These are phyloP conservation scores for Enteromius afrohamiltoni DNA, from an alignment of 2,797 vertebrate species.

Conservation along the genomic window DNA sequence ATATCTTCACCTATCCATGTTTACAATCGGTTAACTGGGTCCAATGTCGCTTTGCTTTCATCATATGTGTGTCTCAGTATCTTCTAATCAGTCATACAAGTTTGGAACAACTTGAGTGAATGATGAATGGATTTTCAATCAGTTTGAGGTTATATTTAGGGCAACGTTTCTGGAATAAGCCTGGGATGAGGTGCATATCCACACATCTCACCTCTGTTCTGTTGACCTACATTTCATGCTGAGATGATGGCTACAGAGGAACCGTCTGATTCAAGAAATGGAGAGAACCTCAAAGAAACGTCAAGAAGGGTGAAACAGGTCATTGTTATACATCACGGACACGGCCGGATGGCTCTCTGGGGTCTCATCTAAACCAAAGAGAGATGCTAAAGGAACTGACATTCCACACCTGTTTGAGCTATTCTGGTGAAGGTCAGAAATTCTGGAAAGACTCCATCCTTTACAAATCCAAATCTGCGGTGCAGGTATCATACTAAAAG, in stretches of 20 bases:
- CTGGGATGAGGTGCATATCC: neutral
- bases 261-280: slow-evolving; percentile 26
- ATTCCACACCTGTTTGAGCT: slow-evolving; percentile 50
- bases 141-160: neutral
- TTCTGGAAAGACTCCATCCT: slow-evolving; percentile 28
- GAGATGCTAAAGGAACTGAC: slow-evolving; percentile 39
- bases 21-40: neutral
- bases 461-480: slow-evolving; percentile 19
- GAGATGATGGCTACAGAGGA: slow-evolving; percentile 20
- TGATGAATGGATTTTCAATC: neutral
- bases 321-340: slow-evolving; percentile 54
- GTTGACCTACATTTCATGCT: slow-evolving; percentile 24
- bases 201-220: slow-evolving; percentile 36
- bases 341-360: slow-evolving; percentile 37
- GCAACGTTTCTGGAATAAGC: neutral
- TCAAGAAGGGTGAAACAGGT: slow-evolving; percentile 50
- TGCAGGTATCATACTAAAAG: neutral
- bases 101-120: neutral
- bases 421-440: slow-evolving; percentile 40
- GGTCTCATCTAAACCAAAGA: slow-evolving; percentile 48
- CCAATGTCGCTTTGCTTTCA: neutral
- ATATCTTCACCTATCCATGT: neutral
- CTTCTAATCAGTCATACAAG: neutral
- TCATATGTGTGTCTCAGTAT: too few relatives aligned
- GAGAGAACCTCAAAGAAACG: slow-evolving; percentile 40